Percentiles rank a stretch among this genome's conserved stretches.
Conservation (phyloP, 2,113 vertebrate species). For the Felis catus region F.catus_Fca126_mat1.0 CM031420.1:69333001-69333500, state of each 20-base stretch:
- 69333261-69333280: slow-evolving; percentile 76
- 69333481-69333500: slow-evolving; percentile 86
- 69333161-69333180: slow-evolving; percentile 88
- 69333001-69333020: slow-evolving; percentile 38
- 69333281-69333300: slow-evolving; percentile 14
- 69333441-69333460: slow-evolving; percentile 83
- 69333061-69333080: slow-evolving; percentile 34
- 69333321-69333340: slow-evolving; percentile 85
- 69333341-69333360: slow-evolving; percentile 83
- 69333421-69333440: slow-evolving; percentile 85
- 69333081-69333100: neutral
- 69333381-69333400: slow-evolving; percentile 85
- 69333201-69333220: slow-evolving; percentile 87
- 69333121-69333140: slow-evolving; percentile 88
- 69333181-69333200: slow-evolving; percentile 88
- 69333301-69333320: neutral
- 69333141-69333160: slow-evolving; percentile 87
- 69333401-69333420: slow-evolving; percentile 83
- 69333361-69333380: slow-evolving; percentile 85
- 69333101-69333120: neutral
- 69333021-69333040: neutral
- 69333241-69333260: slow-evolving; percentile 83
- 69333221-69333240: slow-evolving; percentile 86
- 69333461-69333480: slow-evolving; percentile 89
- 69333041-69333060: neutral